Percentiles rank a stretch among this genome's conserved stretches.
These are phyloP conservation scores for Prosapia bicincta DNA, from an alignment of 2,888 invertebrate genomes.

Conservation along the genomic window DNA sequence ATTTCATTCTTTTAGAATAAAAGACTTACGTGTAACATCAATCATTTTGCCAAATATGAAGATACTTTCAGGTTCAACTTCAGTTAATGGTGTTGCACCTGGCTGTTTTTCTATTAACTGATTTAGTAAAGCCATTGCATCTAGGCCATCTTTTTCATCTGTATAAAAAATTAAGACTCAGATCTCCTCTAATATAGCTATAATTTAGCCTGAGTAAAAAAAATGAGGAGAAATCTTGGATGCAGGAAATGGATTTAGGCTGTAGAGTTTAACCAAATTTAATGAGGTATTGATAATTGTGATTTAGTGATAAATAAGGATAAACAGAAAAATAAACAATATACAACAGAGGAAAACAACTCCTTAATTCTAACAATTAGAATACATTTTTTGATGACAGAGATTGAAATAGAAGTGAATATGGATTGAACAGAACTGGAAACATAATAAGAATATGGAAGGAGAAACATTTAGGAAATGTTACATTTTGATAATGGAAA, in stretches of 20 bases:
- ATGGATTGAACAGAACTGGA: too few relatives aligned
- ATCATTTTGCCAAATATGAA: slow-evolving; percentile 81
- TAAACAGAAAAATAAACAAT: too few relatives aligned
- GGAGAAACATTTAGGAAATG: too few relatives aligned
- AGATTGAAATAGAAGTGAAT: too few relatives aligned
- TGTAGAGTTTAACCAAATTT: too few relatives aligned
- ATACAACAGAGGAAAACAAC: too few relatives aligned
- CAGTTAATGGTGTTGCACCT: slow-evolving; percentile 71
- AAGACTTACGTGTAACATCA: slow-evolving; percentile 62
- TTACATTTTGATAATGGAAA: too few relatives aligned
- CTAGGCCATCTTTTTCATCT: slow-evolving; percentile 45
- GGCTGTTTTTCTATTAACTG: slow-evolving; percentile 75
- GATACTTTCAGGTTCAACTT: slow-evolving; percentile 75
- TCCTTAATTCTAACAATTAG: too few relatives aligned
- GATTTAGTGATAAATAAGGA: too few relatives aligned
- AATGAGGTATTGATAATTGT: too few relatives aligned
- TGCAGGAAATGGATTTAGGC: not conserved
- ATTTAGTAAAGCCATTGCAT: slow-evolving; percentile 58
- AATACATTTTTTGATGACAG: too few relatives aligned
- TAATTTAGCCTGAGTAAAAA: not conserved
- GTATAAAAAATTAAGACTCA: slow-evolving; percentile 25
- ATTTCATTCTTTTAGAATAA: not conserved
- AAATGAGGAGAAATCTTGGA: not conserved
- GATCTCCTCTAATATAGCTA: not conserved
- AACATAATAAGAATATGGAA: too few relatives aligned